Evolutionary conservation across 2,888 invertebrate genomes (phyloP).

Genomic region (Caenorhabditis sp.): DNA sequence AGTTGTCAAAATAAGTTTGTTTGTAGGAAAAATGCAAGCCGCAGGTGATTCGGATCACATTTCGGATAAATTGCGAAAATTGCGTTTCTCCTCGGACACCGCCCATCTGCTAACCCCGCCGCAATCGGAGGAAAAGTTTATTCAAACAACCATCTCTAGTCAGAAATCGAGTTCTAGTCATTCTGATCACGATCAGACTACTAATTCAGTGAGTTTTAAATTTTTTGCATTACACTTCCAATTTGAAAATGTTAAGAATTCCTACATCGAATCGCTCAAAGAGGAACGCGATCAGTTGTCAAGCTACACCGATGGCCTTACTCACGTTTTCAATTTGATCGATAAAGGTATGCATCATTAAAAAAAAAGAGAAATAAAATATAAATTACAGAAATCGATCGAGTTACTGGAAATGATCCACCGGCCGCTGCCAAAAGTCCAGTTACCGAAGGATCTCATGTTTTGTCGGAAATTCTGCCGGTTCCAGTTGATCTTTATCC

Average conservation of each 20-base stretch:
- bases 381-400: slow-evolving; percentile 19
- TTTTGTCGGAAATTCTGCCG: slow-evolving; percentile 13
- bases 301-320: slow-evolving; percentile 18
- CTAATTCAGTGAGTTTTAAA: neutral
- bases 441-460: neutral
- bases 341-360: slow-evolving; percentile 8
- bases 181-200: slow-evolving; percentile 19
- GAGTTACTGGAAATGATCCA: slow-evolving; percentile 5
- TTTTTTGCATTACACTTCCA: no score
- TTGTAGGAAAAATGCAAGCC: no score
- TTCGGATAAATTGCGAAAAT: no score
- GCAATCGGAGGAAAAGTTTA: slow-evolving; percentile 22
- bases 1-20: no score
- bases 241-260: no score
- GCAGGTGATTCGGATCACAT: no score
- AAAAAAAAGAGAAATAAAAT: neutral
- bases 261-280: slow-evolving; percentile 37
- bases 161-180: slow-evolving; percentile 37
- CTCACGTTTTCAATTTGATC: slow-evolving; percentile 31
- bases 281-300: slow-evolving; percentile 31
- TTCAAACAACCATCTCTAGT: slow-evolving; percentile 2
- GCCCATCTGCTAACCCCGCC: slow-evolving; percentile 21
- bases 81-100: no score
- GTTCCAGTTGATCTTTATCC: slow-evolving; percentile 33
- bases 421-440: neutral